Conservation (phyloP, 2,113 vertebrate genomes). For the Entelurus aequoreus region DNA sequence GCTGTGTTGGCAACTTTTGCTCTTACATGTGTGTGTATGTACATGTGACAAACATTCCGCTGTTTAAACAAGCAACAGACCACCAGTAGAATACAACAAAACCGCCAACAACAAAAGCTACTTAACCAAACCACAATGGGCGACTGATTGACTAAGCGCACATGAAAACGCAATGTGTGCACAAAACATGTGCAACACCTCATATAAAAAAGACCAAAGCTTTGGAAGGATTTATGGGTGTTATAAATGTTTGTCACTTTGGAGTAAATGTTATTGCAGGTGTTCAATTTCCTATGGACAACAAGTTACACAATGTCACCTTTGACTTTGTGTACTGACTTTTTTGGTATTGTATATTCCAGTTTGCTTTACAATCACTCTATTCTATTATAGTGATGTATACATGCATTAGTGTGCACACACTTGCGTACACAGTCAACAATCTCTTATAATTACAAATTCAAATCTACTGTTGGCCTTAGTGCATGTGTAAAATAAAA, state of each 20-base stretch:
- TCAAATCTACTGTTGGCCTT: too few relatives aligned
- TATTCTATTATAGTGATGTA: background rate
- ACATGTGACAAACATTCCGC: slow-evolving; percentile 20
- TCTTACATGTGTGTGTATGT: slow-evolving; percentile 24
- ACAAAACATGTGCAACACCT: background rate
- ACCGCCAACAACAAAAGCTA: slow-evolving; percentile 47
- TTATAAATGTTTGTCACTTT: background rate
- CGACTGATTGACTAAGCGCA: slow-evolving; percentile 44
- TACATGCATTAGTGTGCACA: background rate
- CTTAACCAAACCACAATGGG: slow-evolving; percentile 37
- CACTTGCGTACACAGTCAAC: background rate
- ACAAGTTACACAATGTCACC: background rate
- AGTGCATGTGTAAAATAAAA: too few relatives aligned
- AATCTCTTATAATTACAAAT: too few relatives aligned
- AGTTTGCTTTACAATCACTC: background rate
- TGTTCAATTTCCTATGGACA: background rate
- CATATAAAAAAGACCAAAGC: background rate
- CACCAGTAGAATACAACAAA: slow-evolving; percentile 37
- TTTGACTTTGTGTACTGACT: background rate
- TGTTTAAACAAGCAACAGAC: slow-evolving; percentile 53
- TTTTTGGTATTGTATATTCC: background rate
- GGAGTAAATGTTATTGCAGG: background rate
- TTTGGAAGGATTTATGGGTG: background rate
- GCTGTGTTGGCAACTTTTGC: slow-evolving; percentile 7
- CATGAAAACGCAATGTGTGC: background rate